Conservation (phyloP, 1,140 invertebrate genomes). For the Atta texana region DNA sequence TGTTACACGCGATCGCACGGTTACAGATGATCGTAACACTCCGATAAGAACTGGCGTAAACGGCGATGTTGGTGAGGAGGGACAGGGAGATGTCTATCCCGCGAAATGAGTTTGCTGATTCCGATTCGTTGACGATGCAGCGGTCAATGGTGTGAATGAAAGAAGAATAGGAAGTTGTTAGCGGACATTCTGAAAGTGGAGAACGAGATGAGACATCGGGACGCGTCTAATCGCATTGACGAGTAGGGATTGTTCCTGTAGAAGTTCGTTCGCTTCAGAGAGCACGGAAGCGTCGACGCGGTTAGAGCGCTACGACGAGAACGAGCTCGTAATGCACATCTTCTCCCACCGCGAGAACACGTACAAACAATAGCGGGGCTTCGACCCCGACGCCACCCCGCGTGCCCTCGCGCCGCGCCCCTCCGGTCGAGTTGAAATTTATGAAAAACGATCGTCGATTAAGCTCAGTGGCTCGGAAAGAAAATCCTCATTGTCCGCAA, state of each 20-base stretch:
- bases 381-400: conserved; percentile 1
- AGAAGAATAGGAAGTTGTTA: conserved; percentile 48
- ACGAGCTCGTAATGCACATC: conserved; percentile 62
- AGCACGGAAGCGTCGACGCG: conserved; percentile 16
- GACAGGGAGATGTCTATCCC: neutral
- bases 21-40: conserved; percentile 44
- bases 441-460: conserved; percentile 72
- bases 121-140: neutral
- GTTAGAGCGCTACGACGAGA: conserved; percentile 26
- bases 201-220: conserved; percentile 23
- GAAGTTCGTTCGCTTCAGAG: conserved; percentile 5
- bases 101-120: conserved; percentile 41
- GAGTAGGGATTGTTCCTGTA: neutral
- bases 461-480: conserved; percentile 62
- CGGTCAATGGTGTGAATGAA: conserved; percentile 17
- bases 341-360: conserved; percentile 41
- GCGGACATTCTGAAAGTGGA: conserved; percentile 34
- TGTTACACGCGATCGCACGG: conserved; percentile 43
- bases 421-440: conserved; percentile 64
- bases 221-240: conserved; percentile 46
- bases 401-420: neutral
- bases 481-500: conserved; percentile 69
- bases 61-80: neutral
- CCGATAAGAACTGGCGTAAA: conserved; percentile 41
- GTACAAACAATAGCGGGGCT: conserved; percentile 64